Evolutionary conservation across 2,113 vertebrate genomes (phyloP).

Genomic region (Diphyllodes magnificus): DNA sequence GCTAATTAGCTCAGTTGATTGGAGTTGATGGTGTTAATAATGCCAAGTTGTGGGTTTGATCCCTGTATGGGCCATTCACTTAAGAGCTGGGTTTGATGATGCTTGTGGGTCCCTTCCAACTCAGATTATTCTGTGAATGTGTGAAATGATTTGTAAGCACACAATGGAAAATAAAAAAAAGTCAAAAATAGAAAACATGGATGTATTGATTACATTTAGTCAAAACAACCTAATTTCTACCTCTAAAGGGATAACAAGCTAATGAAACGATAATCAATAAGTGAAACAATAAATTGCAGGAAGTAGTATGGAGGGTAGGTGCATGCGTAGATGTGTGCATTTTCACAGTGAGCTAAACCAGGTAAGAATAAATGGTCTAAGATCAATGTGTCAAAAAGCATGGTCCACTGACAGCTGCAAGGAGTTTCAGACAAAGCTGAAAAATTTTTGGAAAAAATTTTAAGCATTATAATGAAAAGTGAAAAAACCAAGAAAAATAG

Average conservation of each 20-base stretch:
- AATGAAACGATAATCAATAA: neutral
- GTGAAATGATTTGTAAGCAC: neutral
- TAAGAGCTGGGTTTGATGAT: neutral
- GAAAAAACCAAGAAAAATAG: neutral
- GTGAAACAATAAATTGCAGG: neutral
- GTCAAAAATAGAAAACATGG: neutral
- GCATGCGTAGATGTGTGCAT: neutral
- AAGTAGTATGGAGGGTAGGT: neutral
- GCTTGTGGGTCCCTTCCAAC: neutral
- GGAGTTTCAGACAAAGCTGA: neutral
- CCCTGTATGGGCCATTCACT: accelerated
- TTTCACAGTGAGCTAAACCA: neutral
- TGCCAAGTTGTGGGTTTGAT: neutral
- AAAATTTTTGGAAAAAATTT: neutral
- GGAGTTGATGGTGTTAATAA: neutral
- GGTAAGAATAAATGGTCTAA: neutral
- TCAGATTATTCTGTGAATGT: neutral
- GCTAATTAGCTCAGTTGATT: neutral
- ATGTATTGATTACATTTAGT: neutral
- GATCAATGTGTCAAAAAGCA: neutral
- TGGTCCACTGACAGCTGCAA: neutral
- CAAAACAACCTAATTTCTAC: neutral
- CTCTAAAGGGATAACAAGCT: neutral
- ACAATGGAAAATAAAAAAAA: neutral
- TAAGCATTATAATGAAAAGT: neutral